Evolutionary conservation across 2,113 vertebrate genomes (phyloP).

Genomic region (Lethenteron camtschaticum): DNA sequence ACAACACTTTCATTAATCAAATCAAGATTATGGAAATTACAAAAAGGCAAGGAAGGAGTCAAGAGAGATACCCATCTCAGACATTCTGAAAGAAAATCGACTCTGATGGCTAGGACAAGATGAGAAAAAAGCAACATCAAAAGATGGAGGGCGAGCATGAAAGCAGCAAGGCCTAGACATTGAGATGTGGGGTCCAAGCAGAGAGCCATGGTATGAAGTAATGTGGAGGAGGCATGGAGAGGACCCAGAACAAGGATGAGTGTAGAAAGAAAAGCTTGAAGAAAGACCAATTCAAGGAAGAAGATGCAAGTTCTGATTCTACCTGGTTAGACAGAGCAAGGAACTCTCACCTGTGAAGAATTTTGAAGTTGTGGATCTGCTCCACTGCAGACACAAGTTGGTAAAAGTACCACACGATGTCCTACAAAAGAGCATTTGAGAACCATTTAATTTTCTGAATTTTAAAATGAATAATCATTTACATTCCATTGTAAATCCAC

Average conservation of each 20-base stretch:
- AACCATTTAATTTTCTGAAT: too few relatives aligned
- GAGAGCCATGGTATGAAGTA: not conserved
- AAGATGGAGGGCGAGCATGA: not conserved
- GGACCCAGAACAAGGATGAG: not conserved
- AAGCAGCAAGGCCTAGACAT: not conserved
- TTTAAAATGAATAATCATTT: too few relatives aligned
- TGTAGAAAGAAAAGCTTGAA: too few relatives aligned
- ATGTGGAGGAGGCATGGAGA: not conserved
- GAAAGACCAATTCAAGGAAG: too few relatives aligned
- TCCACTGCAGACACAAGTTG: slow-evolving; percentile 80
- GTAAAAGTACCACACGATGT: slow-evolving; percentile 91
- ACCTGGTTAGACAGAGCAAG: too few relatives aligned
- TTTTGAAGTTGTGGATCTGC: slow-evolving; percentile 80
- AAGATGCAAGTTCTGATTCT: too few relatives aligned
- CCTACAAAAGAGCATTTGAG: slow-evolving; percentile 23
- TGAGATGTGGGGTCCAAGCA: not conserved
- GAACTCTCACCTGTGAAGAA: slow-evolving; percentile 57
- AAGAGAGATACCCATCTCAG: too few relatives aligned
- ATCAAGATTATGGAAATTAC: too few relatives aligned
- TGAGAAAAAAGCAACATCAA: not conserved
- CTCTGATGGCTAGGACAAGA: not conserved
- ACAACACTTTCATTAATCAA: too few relatives aligned
- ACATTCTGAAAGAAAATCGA: too few relatives aligned
- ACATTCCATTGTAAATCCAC: too few relatives aligned
- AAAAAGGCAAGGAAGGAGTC: too few relatives aligned